Percentiles rank a stretch among this genome's conserved stretches.
Evolutionary conservation across 2,113 vertebrate genomes (phyloP).

Genomic region (Eudyptes chrysolophus): DNA sequence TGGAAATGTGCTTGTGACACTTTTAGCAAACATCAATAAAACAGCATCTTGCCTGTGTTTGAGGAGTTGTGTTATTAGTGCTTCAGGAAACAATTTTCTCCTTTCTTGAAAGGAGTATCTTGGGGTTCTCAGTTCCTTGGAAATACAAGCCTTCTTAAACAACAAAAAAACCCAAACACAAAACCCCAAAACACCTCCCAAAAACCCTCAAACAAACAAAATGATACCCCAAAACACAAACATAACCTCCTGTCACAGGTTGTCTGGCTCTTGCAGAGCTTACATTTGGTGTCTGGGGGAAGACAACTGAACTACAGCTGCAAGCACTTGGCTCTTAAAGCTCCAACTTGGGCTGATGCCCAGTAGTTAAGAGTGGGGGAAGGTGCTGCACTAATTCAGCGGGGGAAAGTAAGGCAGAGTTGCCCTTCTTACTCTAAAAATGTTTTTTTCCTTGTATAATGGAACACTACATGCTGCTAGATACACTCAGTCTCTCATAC

Average conservation of each 20-base stretch:
- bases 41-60: background rate
- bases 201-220: background rate
- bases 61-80: background rate
- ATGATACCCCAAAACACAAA: background rate
- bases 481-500: too few relatives aligned
- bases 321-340: background rate
- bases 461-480: background rate
- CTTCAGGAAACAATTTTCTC: background rate
- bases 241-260: background rate
- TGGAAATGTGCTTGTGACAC: background rate
- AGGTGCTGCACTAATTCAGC: background rate
- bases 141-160: background rate
- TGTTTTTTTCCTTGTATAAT: background rate
- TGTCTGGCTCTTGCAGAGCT: background rate
- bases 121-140: background rate
- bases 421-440: background rate
- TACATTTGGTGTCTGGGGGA: accelerated
- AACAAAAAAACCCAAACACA: background rate
- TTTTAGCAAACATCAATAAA: background rate
- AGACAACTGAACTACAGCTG: background rate
- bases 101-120: background rate
- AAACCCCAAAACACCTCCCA: background rate
- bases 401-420: background rate
- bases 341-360: background rate
- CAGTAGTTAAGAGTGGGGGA: background rate